Percentiles rank a stretch among this genome's conserved stretches.
These are phyloP conservation scores for Hypotaenidia philippensis DNA, from an alignment of 2,797 vertebrate species.

Conservation along the genomic window DNA sequence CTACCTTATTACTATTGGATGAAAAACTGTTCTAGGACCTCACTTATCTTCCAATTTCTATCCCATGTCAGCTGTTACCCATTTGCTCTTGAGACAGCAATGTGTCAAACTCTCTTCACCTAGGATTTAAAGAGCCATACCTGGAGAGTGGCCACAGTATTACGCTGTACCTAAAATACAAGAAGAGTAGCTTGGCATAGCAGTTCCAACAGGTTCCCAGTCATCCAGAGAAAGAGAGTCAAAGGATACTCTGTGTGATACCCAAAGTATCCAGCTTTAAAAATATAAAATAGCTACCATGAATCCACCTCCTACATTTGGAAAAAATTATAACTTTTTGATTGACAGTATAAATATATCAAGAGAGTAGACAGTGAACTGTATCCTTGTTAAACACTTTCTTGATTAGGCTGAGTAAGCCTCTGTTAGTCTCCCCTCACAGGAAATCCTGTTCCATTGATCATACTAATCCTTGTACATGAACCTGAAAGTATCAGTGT, in stretches of 20 bases:
- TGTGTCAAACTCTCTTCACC: not conserved
- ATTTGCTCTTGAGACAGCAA: not conserved
- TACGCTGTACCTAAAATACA: not conserved
- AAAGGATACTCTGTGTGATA: not conserved
- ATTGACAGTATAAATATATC: not conserved
- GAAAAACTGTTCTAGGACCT: not conserved
- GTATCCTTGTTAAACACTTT: not conserved
- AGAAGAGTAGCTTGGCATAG: not conserved
- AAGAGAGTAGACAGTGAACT: not conserved
- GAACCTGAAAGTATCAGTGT: not conserved
- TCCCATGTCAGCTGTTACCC: not conserved
- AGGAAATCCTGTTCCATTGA: not conserved
- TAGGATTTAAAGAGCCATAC: not conserved
- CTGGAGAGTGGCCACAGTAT: not conserved
- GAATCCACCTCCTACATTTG: not conserved
- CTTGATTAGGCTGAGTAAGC: not conserved
- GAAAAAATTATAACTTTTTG: not conserved
- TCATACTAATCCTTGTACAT: not conserved
- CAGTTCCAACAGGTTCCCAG: not conserved
- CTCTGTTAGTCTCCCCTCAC: not conserved
- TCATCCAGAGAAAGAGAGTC: not conserved
- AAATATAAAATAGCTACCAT: not conserved
- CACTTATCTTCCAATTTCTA: not conserved
- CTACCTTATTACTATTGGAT: not conserved
- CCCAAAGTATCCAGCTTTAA: not conserved